Evolutionary conservation across 2,888 invertebrate species (phyloP).

Genomic region (Agrotis segetum): DNA sequence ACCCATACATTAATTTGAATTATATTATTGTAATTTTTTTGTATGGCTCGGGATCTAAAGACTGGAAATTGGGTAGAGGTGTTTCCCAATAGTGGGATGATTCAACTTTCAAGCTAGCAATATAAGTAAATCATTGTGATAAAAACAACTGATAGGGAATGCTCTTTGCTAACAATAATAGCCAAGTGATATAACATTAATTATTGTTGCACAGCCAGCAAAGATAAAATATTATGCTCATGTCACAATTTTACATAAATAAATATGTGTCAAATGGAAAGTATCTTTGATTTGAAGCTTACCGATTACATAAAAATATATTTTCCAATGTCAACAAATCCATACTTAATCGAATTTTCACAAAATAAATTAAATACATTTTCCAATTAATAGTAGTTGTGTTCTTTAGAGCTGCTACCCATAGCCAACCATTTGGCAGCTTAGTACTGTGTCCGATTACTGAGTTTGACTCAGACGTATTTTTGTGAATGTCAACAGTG

Average conservation of each 20-base stretch:
- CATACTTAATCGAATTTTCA: too few relatives aligned
- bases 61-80: too few relatives aligned
- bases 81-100: too few relatives aligned
- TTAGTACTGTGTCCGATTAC: not conserved
- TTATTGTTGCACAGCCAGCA: not conserved
- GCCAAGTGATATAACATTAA: constrained; percentile 7
- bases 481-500: not conserved
- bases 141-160: not conserved
- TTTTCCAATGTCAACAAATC: too few relatives aligned
- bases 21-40: too few relatives aligned
- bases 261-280: not conserved
- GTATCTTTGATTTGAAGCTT: not conserved
- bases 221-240: not conserved
- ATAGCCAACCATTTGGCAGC: not conserved
- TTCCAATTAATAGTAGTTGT: too few relatives aligned
- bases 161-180: not conserved
- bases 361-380: too few relatives aligned
- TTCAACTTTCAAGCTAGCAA: too few relatives aligned
- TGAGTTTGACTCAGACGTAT: not conserved
- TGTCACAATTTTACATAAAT: not conserved
- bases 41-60: too few relatives aligned
- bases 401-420: not conserved
- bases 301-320: not conserved
- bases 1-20: too few relatives aligned
- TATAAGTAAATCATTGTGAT: too few relatives aligned